Conservation (phyloP, 2,888 invertebrate genomes). For the Aleiodes alternator region DNA sequence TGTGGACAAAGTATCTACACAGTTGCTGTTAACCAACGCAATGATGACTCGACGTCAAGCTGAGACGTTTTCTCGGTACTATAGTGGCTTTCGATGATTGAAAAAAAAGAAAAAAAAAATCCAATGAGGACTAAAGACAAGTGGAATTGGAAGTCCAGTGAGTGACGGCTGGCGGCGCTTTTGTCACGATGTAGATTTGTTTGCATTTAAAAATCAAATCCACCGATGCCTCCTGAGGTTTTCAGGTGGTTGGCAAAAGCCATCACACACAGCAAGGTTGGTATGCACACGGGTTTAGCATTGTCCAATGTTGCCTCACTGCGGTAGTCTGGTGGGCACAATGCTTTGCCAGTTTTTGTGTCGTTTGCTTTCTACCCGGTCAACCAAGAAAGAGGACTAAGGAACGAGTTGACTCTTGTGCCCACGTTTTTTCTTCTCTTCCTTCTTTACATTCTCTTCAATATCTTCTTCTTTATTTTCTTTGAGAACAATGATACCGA, state of each 20-base stretch:
- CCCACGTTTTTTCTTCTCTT: conserved; percentile 34
- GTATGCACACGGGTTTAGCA: conserved; percentile 65
- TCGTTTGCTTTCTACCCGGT: conserved; percentile 69
- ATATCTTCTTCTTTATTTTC: conserved; percentile 51
- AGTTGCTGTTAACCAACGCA: too few species aligned
- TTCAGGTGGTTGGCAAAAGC: conserved; percentile 40
- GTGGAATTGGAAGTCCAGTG: conserved; percentile 48
- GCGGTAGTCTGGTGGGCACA: conserved; percentile 62
- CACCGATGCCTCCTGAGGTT: conserved; percentile 53
- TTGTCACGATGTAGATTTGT: conserved; percentile 75
- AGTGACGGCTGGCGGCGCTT: conserved; percentile 71
- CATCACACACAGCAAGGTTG: conserved; percentile 56
- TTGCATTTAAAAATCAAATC: conserved; percentile 75
- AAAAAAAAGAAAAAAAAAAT: conserved; percentile 65
- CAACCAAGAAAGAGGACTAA: conserved; percentile 39
- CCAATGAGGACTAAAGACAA: conserved; percentile 53
- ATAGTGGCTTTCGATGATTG: conserved; percentile 58
- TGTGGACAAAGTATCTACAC: too few species aligned
- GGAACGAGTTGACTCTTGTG: conserved; percentile 34
- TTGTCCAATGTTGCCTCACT: conserved; percentile 47
- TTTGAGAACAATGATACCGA: conserved; percentile 64
- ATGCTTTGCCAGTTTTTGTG: conserved; percentile 73
- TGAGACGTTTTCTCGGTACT: conserved; percentile 8
- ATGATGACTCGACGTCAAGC: too few species aligned
- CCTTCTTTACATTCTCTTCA: conserved; percentile 38